Base-by-base conservation (phyloP, 2,888 invertebrate genomes). In the Spialia ferax region DNA sequence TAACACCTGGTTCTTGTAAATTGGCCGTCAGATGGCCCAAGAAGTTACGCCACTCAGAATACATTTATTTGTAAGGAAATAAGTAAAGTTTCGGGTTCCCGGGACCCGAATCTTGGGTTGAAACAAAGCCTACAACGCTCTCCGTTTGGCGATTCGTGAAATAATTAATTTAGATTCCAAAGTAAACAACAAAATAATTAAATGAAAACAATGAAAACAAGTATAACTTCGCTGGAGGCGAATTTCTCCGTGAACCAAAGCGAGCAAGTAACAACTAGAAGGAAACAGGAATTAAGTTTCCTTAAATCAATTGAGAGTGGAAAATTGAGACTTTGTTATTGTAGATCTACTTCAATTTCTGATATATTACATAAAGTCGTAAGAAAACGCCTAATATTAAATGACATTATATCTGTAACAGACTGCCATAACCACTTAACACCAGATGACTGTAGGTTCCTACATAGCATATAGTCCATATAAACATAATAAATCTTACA, bases 191-290 rank as follows among this genome's bases (percentile, higher is more conserved):
- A 22, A 64, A 54, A 57, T 57, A 42, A 64, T 64, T 57, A 35
- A 65, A 59, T 65, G 57, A 50, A 64, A 65, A 64, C 64, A 65
- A 59, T 65, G 57, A 50, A 64, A 65, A 64, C 64, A 35, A 35
- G 45, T n/a, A 32, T 48, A 48, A 63, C 20, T 63, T 63, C 45
- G n/a, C 42, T 2, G 10, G 45, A 13, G 29, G 32, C 22, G 56
- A 26, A 8, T 52, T 52, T 52, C 22, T n/a, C 2, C n/a, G 23
- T 13, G 6, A 63, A 63, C 63, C 48, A 23, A 64, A 42, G 20
- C 42, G 48, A 56, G 45, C 45, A 32, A 64, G 48, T 20, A 56
- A 48, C 32, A 64, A 48, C 56, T n/a, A 55, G 55, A 63, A 26
- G 45, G n/a, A 32, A 35, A 35, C 22, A 22, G 5, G n/a, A 62